Evolutionary conservation across 1,140 invertebrate species (phyloP), one percentile per base, ranked within the genome.

Genomic region (Maconellicoccus hirsutus): DNA sequence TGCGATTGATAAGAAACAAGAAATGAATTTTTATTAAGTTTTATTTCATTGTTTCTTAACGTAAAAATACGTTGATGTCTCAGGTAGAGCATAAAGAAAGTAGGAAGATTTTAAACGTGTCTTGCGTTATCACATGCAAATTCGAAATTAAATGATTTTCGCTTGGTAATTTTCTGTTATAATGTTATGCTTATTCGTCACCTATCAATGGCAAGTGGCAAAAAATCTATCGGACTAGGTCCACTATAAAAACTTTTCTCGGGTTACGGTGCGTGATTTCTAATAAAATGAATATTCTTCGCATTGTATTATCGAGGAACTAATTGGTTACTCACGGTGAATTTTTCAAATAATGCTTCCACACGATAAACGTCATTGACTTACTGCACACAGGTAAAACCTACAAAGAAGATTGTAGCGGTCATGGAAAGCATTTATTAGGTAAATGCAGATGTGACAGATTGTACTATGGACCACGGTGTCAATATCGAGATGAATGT

Each of bases 401-500:
- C 16, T 93, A 88, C 79, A 85, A 86, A 72, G 90, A 94, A 79
- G 85, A 85, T 21, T 97, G 93, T 78, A 90, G 86, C 72, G 88
- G 88, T 33, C 86, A 92, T 75, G 92, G 93, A 1, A 84, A 86
- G 77, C 86, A 90, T 77, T 83, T 89, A 61, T 80, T 90, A 14
- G 87, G 86, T 3, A 85, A 86, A 70, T 93, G 91, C 75, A 89
- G 89, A 75, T 95, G 93, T 78, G 86, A 93, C 76, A 84, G 87
- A 75, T 83, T 91, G 61, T 92, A 89, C 78, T 88, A 87, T 73
- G 94, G 93, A 0, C 72, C 86, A 0, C 83, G 87, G 25, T 96
- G 93, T 79, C 90, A 96, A 81, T 93, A 89, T 78, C 81, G 84
- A 71, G 90, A 94, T 76, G 92, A 93, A 78, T 97, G 94, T 78